Base-by-base conservation (phyloP, 2,797 vertebrate genomes). In the Gobionotothen gibberifrons region DNA sequence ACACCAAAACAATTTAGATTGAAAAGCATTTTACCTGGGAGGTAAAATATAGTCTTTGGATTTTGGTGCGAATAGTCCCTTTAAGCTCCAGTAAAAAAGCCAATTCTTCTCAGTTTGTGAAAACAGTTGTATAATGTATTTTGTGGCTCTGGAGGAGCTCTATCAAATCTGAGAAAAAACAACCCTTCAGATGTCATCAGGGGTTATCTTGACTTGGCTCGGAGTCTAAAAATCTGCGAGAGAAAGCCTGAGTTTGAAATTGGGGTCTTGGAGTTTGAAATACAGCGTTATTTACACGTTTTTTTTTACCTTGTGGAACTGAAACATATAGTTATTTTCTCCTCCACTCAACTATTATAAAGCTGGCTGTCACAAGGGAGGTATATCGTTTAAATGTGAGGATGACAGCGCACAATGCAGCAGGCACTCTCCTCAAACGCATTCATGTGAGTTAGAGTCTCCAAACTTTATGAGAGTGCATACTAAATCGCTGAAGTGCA, bases 231-330 rank as follows among this genome's bases (percentile, higher is more conserved):
- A 5, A 46, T n/a, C 16, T 57, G 12, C 16, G 40, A 47, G 5
- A 60, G n/a, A 53, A 58, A 46, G 39, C 9, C 9, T 13, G 39
- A 12, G 16, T 55, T 55, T 47, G 22, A 53, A 52, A 58, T 16
- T 54, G 8, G 4, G 11, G 16, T 39, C 14, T 59, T 5, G n/a
- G 14, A 53, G 36, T 51, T 44, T 43, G 22, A 51, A 39, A 44
- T 19, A 44, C 17, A 39, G n/a, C 3, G 12, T n/a, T 13, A 44
- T 21, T 21, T 46, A 39, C 22, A 52, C 9, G 1, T 40, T 56
- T 36, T 66, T 57, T 62, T 16, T 72, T 60, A n/a, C 39, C 17
- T 63, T n/a, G 10, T 59, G 36, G 48, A 76, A 73, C 26, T 22
- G 55, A 32, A 64, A 57, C 69, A 42, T 12, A 44, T 11, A 3